These are phyloP conservation scores for Acleris laterana DNA, from an alignment of 2,888 invertebrate genomes.

Conservation along the genomic window DNA sequence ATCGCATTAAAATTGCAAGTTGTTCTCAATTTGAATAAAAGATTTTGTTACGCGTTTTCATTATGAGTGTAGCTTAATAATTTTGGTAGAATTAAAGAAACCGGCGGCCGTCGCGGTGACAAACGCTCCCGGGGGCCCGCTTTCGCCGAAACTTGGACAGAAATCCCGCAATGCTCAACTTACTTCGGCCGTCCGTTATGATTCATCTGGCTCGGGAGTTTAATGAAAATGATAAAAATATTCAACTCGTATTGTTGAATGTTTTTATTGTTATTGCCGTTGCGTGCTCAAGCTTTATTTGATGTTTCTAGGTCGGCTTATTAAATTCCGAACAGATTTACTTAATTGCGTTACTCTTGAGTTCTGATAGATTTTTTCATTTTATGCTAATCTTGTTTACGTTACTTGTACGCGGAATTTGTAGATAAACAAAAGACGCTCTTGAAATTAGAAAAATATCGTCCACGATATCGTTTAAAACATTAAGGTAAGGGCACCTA, in stretches of 20 bases:
- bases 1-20: constrained; percentile 12
- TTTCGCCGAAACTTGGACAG: constrained; percentile 52
- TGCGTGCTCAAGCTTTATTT: constrained; percentile 36
- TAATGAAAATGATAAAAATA: constrained; percentile 62
- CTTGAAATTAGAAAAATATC: too few species aligned
- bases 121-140: constrained; percentile 59
- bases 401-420: constrained; percentile 17
- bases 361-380: constrained; percentile 25
- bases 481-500: too few species aligned
- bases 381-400: constrained; percentile 25
- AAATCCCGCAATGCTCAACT: constrained; percentile 56
- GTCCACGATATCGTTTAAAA: too few species aligned
- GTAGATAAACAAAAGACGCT: too few species aligned
- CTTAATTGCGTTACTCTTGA: constrained; percentile 36
- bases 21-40: constrained; percentile 24
- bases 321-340: constrained; percentile 38
- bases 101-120: constrained; percentile 49
- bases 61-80: constrained; percentile 31
- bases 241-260: constrained; percentile 48
- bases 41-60: constrained; percentile 23
- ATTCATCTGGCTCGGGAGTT: constrained; percentile 57
- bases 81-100: constrained; percentile 52
- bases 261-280: constrained; percentile 44
- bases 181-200: constrained; percentile 55
- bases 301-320: constrained; percentile 41